Conservation (phyloP, 2,797 vertebrate species). For the Tamandua tetradactyla region DNA sequence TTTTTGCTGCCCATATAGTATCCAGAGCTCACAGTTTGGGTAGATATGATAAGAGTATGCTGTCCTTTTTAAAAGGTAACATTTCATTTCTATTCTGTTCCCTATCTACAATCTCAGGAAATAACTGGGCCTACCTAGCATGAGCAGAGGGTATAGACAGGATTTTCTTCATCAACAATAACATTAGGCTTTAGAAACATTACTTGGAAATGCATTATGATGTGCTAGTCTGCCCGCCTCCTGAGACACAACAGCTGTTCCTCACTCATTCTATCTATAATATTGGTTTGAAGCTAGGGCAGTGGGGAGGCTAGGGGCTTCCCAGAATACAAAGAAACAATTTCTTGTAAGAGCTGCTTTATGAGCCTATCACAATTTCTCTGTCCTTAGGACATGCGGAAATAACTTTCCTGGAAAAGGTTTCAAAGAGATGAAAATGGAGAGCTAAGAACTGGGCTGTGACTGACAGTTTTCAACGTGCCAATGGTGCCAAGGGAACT, state of each 20-base stretch:
- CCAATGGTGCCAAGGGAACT: not conserved
- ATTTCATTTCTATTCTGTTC: not conserved
- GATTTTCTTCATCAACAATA: not conserved
- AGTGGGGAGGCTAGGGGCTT: not conserved
- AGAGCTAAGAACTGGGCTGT: not conserved
- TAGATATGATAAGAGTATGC: not conserved
- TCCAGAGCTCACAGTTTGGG: not conserved
- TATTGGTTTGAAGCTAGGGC: not conserved
- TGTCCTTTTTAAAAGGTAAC: not conserved
- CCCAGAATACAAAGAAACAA: not conserved
- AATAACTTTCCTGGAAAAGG: constrained; percentile 7
- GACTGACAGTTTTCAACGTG: not conserved
- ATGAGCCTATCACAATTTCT: not conserved
- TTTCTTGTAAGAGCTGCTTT: not conserved
- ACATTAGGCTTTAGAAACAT: not conserved
- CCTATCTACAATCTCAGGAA: not conserved
- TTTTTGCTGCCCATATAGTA: not conserved
- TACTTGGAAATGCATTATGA: rapidly evolving
- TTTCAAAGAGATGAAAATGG: constrained; percentile 9
- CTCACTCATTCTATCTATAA: no score
- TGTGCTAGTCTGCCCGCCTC: not conserved
- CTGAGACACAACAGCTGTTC: no score
- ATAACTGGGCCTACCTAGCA: not conserved
- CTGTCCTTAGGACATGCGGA: not conserved
- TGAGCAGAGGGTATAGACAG: not conserved